Base-by-base conservation (phyloP, 2,888 invertebrate species). In the Andrena hattorfiana region DNA sequence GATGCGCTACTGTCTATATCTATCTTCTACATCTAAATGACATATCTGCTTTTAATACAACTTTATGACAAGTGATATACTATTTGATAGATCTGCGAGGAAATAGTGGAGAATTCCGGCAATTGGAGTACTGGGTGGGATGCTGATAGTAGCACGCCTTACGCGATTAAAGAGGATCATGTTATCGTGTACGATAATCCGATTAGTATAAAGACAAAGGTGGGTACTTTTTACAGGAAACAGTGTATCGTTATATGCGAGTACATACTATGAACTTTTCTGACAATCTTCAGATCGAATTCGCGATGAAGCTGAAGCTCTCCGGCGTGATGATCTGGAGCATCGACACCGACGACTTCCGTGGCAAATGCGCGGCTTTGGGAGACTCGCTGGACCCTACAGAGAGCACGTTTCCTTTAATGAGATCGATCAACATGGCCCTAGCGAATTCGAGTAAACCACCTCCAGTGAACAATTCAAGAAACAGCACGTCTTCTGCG, bases 301-400 rank as follows among this genome's bases (percentile, higher is more conserved):
- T 89, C 62, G 91, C 86, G 3, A 83, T 84, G 23, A 74, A 89
- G 60, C 86, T 86, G 73, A 84, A 89, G 2, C 94, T 98, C 0
- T 97, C 96, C 0, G 98, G 98, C 1, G 95, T 97, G 0, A 98
- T 98, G 98, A 96, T 98, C 5, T 98, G 98, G 98, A 97, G 97
- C 51, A 96, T 98, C 51, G 98, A 98, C 92, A 98, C 97, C 0
- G 98, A 98, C 86, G 98, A 98, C 94, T 98, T 98, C 93, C 95
- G 94, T 28, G 97, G 97, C 0, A 95, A 95, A 66, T 98, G 98
- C 87, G 89, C 84, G 49, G 85, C 49, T 5, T 82, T 90, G 28
- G 85, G 89, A n/a, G 87, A 90, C 4, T 69, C 85, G 66, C 66
- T 90, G 35, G 83, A 90, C 66, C 76, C 81, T 6, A 51, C 70